A percentile compares a stretch with the other conserved stretches of the same genome.
Conservation (phyloP, 1,140 invertebrate species). For the Leucophenga varia region DNA sequence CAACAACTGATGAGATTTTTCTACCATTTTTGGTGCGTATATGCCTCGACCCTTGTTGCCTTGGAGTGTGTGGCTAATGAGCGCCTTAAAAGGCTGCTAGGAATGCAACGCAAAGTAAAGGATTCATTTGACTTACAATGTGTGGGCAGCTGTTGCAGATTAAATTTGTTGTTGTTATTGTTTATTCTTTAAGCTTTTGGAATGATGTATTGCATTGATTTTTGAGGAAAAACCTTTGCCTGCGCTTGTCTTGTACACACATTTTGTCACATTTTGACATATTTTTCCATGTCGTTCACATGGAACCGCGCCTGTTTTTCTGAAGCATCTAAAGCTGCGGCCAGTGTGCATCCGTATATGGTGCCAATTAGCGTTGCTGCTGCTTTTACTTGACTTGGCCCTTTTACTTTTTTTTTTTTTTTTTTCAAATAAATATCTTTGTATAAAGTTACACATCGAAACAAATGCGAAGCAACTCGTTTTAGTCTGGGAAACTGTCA, state of each 20-base stretch:
- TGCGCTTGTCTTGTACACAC: conserved; percentile 33
- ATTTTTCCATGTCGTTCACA: no score
- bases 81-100: conserved; percentile 45
- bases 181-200: not conserved
- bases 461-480: no score
- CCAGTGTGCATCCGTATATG: conserved; percentile 36
- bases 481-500: no score
- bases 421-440: no score
- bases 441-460: no score
- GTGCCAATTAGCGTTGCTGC: conserved; percentile 42
- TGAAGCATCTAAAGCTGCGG: no score
- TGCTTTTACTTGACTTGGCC: conserved; percentile 7
- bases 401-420: conserved; percentile 46
- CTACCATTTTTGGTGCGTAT: conserved; percentile 34
- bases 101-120: no score
- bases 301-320: no score
- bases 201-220: not conserved
- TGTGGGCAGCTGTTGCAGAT: conserved; percentile 7
- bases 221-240: conserved; percentile 11
- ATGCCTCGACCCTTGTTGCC: conserved; percentile 27
- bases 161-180: not conserved
- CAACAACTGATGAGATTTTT: conserved; percentile 42
- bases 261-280: conserved; percentile 55
- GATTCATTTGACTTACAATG: conserved; percentile 24
- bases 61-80: conserved; percentile 34